These are phyloP conservation scores for Alethe diademata DNA, from an alignment of 2,113 vertebrate species.

Conservation along the genomic window DNA sequence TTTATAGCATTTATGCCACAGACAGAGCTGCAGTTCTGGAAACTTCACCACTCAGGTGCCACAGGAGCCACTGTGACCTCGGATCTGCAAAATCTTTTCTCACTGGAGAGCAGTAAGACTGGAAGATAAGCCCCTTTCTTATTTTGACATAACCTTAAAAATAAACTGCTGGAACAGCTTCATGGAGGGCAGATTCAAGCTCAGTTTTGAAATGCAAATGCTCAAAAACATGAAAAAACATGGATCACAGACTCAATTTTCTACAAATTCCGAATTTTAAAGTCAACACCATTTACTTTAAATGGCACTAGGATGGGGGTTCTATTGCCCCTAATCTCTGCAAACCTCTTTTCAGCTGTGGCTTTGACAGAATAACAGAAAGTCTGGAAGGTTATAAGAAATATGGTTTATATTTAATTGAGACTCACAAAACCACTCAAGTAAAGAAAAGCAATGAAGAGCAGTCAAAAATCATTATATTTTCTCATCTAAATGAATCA, in stretches of 20 bases:
- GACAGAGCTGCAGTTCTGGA: not conserved
- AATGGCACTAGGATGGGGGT: not conserved
- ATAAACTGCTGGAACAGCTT: not conserved
- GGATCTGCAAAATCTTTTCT: not conserved
- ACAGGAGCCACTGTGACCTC: not conserved
- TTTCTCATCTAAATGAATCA: not conserved
- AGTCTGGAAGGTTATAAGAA: not conserved
- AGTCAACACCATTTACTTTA: not conserved
- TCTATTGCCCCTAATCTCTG: not conserved
- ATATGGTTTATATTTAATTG: not conserved
- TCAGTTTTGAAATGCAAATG: not conserved
- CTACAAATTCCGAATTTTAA: not conserved
- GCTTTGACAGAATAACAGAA: not conserved
- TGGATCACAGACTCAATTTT: accelerated
- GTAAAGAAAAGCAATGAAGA: not conserved
- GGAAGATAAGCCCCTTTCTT: not conserved
- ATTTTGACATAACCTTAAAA: not conserved
- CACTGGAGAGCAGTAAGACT: not conserved
- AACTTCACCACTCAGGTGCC: not conserved
- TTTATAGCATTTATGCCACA: not conserved
- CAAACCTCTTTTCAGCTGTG: not conserved
- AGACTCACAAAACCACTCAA: not conserved
- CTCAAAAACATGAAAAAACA: not conserved
- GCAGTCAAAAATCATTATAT: not conserved
- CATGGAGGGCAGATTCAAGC: not conserved